These are phyloP conservation scores for Verasper variegatus DNA, from an alignment of 2,113 vertebrate genomes.

Conservation along the genomic window DNA sequence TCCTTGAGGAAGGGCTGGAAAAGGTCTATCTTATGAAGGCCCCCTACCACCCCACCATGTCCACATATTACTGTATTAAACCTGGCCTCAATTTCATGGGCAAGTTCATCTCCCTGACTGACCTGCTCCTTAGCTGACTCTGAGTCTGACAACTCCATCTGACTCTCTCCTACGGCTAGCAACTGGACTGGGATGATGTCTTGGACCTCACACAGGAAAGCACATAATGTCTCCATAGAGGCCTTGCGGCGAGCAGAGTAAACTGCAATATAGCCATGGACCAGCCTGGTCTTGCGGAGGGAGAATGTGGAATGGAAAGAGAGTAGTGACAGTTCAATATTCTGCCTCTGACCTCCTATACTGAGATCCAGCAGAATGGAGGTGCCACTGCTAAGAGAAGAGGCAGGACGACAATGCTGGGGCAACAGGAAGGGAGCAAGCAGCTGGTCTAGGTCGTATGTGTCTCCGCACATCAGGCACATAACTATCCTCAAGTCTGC, in stretches of 20 bases:
- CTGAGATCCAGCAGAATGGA: conserved; percentile 89
- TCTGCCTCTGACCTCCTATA: conserved; percentile 87
- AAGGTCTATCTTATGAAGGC: conserved; percentile 89
- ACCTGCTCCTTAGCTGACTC: conserved; percentile 90
- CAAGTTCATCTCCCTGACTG: conserved; percentile 92
- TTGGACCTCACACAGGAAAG: conserved; percentile 96
- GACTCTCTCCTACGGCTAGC: conserved; percentile 88
- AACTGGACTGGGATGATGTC: conserved; percentile 95
- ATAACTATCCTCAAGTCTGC: conserved; percentile 90
- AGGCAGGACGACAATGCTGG: conserved; percentile 85
- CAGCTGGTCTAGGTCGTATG: conserved; percentile 89
- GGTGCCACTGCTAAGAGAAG: conserved; percentile 78
- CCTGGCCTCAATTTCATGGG: conserved; percentile 91
- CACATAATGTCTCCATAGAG: conserved; percentile 92
- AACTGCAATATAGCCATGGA: conserved; percentile 94
- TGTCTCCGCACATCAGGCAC: conserved; percentile 97
- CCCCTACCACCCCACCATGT: conserved; percentile 83
- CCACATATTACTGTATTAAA: conserved; percentile 87
- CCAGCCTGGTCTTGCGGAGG: conserved; percentile 89
- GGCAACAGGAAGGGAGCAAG: conserved; percentile 90
- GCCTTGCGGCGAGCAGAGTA: conserved; percentile 92
- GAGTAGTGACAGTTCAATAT: conserved; percentile 88
- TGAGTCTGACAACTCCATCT: conserved; percentile 85
- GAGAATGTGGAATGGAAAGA: conserved; percentile 96
- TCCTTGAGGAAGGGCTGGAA: conserved; percentile 94